phyloP scores from a whole-genome alignment of 2,113 vertebrate species.

The Copsychus sechellarum region DNA sequence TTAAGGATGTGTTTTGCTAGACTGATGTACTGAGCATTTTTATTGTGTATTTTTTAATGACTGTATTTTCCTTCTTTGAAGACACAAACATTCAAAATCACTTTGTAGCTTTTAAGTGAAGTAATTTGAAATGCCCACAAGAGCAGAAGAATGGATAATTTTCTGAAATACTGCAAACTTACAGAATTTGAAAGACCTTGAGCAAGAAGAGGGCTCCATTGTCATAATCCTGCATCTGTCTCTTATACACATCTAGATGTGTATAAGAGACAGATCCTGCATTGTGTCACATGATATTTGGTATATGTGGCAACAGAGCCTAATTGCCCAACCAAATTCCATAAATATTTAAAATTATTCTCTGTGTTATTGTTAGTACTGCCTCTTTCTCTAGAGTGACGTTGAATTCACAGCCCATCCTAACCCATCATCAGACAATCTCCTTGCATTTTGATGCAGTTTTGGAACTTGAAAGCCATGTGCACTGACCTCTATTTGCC shows the following conservation, averaged over 20 bases:
- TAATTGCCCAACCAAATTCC: not conserved
- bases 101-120: not conserved
- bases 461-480: not conserved
- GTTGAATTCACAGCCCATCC: not conserved
- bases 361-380: not conserved
- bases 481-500: not conserved
- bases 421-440: not conserved
- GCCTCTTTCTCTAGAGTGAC: not conserved
- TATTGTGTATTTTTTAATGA: not conserved
- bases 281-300: not conserved
- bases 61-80: not conserved
- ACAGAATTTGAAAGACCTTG: not conserved
- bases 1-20: not conserved
- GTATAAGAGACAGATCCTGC: no score
- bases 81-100: not conserved
- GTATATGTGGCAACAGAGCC: not conserved
- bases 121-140: not conserved
- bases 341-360: not conserved
- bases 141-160: not conserved
- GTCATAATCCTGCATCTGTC: not conserved
- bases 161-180: not conserved
- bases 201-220: not conserved
- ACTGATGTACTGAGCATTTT: not conserved
- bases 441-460: not conserved
- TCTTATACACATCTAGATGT: no score